These are phyloP conservation scores for Micrasema minimum DNA, from an alignment of 1,140 invertebrate genomes.

Conservation along the genomic window DNA sequence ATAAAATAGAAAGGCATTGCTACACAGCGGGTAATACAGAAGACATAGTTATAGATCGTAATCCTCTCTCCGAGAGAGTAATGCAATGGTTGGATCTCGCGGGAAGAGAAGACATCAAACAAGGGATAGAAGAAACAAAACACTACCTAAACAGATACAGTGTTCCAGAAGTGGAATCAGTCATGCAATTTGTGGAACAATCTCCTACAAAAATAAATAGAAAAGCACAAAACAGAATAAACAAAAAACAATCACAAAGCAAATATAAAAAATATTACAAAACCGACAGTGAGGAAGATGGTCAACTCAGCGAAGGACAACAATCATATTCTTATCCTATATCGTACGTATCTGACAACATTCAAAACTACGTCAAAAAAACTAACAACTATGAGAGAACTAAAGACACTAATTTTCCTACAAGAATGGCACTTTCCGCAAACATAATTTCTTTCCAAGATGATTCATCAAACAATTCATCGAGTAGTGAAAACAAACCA, in stretches of 20 bases:
- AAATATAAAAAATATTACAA: constrained; percentile 6
- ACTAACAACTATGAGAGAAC: neutral
- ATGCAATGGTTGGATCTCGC: constrained; percentile 71
- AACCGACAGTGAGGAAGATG: constrained; percentile 28
- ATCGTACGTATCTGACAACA: constrained; percentile 29
- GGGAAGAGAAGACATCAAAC: constrained; percentile 59
- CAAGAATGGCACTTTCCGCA: constrained; percentile 20
- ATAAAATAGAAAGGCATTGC: constrained; percentile 52
- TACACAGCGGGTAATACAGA: constrained; percentile 52
- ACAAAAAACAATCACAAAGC: constrained; percentile 21
- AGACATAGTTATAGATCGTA: constrained; percentile 50
- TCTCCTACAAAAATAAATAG: constrained; percentile 6
- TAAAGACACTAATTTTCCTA: neutral
- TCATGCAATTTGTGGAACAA: constrained; percentile 3
- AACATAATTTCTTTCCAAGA: constrained; percentile 40
- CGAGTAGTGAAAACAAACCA: constrained; percentile 17
- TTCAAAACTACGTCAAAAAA: constrained; percentile 42
- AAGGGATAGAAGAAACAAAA: constrained; percentile 33
- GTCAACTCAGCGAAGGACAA: neutral
- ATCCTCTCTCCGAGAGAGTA: constrained; percentile 68
- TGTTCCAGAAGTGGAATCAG: constrained; percentile 33
- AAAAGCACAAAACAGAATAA: constrained; percentile 2
- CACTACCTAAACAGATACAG: constrained; percentile 25
- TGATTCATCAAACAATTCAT: constrained; percentile 18
- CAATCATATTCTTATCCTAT: constrained; percentile 8